phyloP scores from a whole-genome alignment of 2,797 vertebrate genomes.

The Bucorvus abyssinicus region DNA sequence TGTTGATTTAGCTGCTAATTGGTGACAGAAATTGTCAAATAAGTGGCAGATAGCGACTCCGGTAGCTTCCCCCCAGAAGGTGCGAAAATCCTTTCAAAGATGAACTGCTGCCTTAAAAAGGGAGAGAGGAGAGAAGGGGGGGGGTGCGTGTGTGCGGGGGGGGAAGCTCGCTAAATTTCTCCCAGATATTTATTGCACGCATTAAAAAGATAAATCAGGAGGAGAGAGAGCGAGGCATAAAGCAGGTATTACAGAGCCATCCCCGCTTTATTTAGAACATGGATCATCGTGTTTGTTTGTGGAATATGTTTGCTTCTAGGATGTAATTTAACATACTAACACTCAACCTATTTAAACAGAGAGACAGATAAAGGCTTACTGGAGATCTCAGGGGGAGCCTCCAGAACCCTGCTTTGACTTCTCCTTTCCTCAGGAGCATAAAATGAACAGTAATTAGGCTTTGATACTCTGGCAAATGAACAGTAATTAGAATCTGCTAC shows the following conservation, averaged over 20 bases:
- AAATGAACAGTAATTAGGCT: conserved; percentile 99
- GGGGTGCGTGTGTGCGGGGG: background rate
- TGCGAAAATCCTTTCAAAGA: conserved; percentile 90
- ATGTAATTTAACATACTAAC: conserved; percentile 87
- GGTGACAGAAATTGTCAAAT: conserved; percentile 99
- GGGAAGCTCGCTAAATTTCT: conserved; percentile 82
- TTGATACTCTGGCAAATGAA: conserved; percentile 99
- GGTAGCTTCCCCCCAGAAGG: conserved; percentile 92
- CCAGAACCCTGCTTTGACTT: conserved; percentile 94
- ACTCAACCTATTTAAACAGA: conserved; percentile 88
- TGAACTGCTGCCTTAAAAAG: conserved; percentile 85
- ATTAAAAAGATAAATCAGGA: conserved; percentile 92
- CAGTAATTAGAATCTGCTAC: conserved; percentile 99
- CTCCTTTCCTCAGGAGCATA: conserved; percentile 92
- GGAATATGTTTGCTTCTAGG: conserved; percentile 91
- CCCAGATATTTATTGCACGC: conserved; percentile 92
- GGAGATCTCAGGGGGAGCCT: conserved; percentile 93
- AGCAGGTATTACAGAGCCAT: conserved; percentile 79
- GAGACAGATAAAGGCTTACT: conserved; percentile 90
- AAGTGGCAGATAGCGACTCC: conserved; percentile 92
- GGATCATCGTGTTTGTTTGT: conserved; percentile 97
- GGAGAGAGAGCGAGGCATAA: conserved; percentile 82
- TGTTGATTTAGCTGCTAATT: conserved; percentile 99
- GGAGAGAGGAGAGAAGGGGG: background rate
- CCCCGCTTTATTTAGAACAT: conserved; percentile 84